A percentile compares a stretch with the other conserved stretches of the same genome.
Conservation (phyloP, 1,140 invertebrate genomes). For the Cepaea nemoralis region DNA sequence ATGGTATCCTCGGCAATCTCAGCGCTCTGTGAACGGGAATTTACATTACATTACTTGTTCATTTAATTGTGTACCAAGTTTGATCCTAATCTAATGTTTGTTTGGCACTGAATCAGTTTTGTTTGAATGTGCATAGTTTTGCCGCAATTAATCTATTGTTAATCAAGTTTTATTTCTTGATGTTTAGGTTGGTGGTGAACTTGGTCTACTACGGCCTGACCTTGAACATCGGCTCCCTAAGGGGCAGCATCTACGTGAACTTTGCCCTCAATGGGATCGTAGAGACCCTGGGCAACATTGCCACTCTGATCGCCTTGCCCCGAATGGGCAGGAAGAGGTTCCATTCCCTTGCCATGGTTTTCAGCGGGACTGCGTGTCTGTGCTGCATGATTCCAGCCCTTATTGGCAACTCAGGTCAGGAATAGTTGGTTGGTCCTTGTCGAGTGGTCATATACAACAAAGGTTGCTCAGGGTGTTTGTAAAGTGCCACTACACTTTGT, state of each 20-base stretch:
- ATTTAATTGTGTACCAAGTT: too few species aligned
- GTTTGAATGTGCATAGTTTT: too few species aligned
- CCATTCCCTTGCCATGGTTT: constrained; percentile 50
- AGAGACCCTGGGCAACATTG: constrained; percentile 82
- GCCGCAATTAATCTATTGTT: too few species aligned
- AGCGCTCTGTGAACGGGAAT: too few species aligned
- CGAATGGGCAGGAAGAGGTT: constrained; percentile 51
- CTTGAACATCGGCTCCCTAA: constrained; percentile 55
- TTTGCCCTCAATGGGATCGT: constrained; percentile 75
- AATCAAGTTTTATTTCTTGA: not conserved
- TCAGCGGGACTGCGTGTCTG: constrained; percentile 55
- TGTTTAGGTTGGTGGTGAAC: constrained; percentile 77
- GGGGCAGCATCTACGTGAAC: constrained; percentile 64
- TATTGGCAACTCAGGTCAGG: constrained; percentile 8
- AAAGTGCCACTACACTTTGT: too few species aligned
- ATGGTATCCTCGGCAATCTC: too few species aligned
- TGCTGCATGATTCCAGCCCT: constrained; percentile 51
- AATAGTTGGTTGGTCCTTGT: too few species aligned
- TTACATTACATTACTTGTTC: too few species aligned
- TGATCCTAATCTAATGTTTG: too few species aligned
- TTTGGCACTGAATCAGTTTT: too few species aligned
- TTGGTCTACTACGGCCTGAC: constrained; percentile 79
- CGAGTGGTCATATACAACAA: too few species aligned
- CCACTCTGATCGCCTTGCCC: constrained; percentile 73
- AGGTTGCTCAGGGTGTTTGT: too few species aligned